Evolutionary conservation across 2,888 invertebrate species (phyloP), one percentile per base, ranked within the genome.

Genomic region (Strigamia transsilvanica): DNA sequence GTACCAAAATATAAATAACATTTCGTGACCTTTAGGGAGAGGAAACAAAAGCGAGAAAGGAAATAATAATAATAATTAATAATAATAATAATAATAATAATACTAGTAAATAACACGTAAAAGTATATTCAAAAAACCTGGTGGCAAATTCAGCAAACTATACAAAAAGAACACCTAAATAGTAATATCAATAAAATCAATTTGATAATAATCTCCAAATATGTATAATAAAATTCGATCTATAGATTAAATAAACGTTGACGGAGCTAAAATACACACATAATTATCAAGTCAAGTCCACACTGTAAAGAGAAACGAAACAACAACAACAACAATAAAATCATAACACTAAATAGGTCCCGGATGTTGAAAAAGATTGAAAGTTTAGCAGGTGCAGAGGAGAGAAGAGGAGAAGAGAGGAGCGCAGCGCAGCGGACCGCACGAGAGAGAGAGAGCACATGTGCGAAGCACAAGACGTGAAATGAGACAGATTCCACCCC

Each of bases 401-500:
- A 46, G 38, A 38, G 38, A 7, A 34, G 7, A 34, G 34, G 38
- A 38, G 6, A 38, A 12, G 46, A 46, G 12, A 5, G 1, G 46
- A 12, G 42, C 42, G 15, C 2, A 42, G 42, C 42, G n/a, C n/a
- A n/a, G n/a, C n/a, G n/a, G n/a, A n/a, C n/a, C n/a, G n/a, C n/a
- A n/a, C n/a, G n/a, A n/a, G n/a, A n/a, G n/a, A n/a, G n/a, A n/a
- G n/a, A n/a, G n/a, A n/a, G 13, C 66, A 61, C 10, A 27, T 27
- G 27, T 27, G n/a, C 81, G 85, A 85, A 2, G 85, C 10, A 5
- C 41, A 41, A 7, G 41, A 41, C 5, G 41, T 7, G 10, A 41
- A 41, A 41, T 41, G 7, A 7, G 41, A 41, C 7, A 7, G 4
- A 2, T 42, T 12, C 42, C 12, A 4, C 13, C 15, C 46, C 46